Conservation (phyloP, 1,140 invertebrate species). For the Coenobita brevimanus region DNA sequence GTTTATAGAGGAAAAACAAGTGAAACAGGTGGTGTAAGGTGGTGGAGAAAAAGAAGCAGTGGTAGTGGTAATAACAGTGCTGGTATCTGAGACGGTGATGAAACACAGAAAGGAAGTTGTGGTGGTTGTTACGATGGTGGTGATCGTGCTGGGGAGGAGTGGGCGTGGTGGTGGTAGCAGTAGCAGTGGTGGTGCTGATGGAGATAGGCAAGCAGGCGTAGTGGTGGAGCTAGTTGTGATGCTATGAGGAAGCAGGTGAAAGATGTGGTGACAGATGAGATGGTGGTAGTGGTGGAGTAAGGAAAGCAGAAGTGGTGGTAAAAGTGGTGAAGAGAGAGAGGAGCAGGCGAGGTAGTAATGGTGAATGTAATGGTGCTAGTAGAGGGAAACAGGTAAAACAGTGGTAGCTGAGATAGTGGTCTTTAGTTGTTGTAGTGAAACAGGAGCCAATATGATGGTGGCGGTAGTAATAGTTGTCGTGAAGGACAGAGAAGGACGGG, state of each 20-base stretch:
- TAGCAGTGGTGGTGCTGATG: not conserved
- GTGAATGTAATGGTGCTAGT: not conserved
- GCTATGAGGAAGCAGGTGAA: not conserved
- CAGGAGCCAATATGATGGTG: too few species aligned
- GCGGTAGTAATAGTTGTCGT: too few species aligned
- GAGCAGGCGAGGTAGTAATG: too few species aligned
- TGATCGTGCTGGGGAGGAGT: not conserved
- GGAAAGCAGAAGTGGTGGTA: not conserved
- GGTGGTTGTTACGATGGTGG: not conserved
- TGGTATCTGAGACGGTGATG: not conserved
- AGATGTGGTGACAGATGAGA: constrained; percentile 12
- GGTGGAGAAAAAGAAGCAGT: not conserved
- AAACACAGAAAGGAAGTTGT: not conserved
- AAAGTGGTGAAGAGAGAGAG: not conserved
- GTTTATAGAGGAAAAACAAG: not conserved
- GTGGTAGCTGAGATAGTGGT: too few species aligned
- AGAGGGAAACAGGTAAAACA: too few species aligned
- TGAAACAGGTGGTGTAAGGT: not conserved
- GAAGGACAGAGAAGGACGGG: too few species aligned
- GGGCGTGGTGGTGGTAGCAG: not conserved
- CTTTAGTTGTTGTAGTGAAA: too few species aligned
- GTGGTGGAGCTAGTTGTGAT: constrained; percentile 17
- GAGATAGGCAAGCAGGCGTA: too few species aligned
- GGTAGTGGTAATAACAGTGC: not conserved
- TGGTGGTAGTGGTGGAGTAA: too few species aligned